phyloP scores from a whole-genome alignment of 2,888 invertebrate genomes.

The Calameuta idolon region DNA sequence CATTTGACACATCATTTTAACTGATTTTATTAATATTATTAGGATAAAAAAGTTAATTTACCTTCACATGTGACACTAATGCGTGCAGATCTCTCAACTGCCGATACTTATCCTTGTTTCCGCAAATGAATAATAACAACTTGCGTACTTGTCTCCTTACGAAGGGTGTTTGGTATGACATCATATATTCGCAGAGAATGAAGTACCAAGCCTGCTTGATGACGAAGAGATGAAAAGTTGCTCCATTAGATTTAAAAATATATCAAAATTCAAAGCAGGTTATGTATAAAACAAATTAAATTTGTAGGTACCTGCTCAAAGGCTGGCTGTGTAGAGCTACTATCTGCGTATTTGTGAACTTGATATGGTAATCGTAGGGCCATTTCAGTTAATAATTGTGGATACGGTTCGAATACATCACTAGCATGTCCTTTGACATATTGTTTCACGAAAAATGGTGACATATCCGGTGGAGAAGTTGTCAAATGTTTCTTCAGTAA shows the following conservation, averaged over 20 bases:
- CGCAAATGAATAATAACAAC: slow-evolving; percentile 90
- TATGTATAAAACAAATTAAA: neutral
- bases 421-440: slow-evolving; percentile 91
- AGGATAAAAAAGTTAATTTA: slow-evolving; percentile 45
- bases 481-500: slow-evolving; percentile 86
- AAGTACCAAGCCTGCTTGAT: slow-evolving; percentile 77
- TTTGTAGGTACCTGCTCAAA: slow-evolving; percentile 54
- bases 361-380: slow-evolving; percentile 93
- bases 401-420: slow-evolving; percentile 95
- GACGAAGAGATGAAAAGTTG: slow-evolving; percentile 12
- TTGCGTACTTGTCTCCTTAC: slow-evolving; percentile 93
- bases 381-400: slow-evolving; percentile 95
- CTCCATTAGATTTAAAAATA: slow-evolving; percentile 34
- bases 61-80: slow-evolving; percentile 87
- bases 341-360: slow-evolving; percentile 79
- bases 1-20: neutral
- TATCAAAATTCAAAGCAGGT: slow-evolving; percentile 41
- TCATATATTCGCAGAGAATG: slow-evolving; percentile 93
- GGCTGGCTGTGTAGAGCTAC: slow-evolving; percentile 50
- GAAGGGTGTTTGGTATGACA: slow-evolving; percentile 92
- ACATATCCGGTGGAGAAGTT: slow-evolving; percentile 91
- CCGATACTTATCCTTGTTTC: slow-evolving; percentile 95
- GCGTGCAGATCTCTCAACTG: slow-evolving; percentile 94
- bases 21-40: slow-evolving; percentile 10
- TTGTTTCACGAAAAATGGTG: slow-evolving; percentile 92